Evolutionary conservation across 2,797 vertebrate genomes (phyloP), one percentile per base, ranked within the genome.

Genomic region (Rhynchonycteris naso): DNA sequence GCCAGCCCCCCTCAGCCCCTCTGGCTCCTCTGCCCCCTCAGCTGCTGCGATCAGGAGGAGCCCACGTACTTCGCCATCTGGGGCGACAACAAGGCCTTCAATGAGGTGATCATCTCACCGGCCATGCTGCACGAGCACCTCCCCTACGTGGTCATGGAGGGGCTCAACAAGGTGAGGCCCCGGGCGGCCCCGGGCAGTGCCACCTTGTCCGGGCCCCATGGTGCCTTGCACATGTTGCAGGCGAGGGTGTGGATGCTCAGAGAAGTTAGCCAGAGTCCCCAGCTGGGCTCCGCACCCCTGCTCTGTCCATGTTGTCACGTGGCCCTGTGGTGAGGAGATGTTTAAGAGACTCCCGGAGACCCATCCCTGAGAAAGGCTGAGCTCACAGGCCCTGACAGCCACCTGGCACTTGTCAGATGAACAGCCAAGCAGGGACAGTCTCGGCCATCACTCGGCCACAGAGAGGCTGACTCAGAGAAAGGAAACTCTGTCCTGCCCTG

Each of bases 41-140:
- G 99, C 95, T 99, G 98, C 98, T 99, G 99, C 50, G 99, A 99
- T 79, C 99, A 99, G 97, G 99, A 99, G 95, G 99, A 99, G n/a
- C 99, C 99, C 88, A 99, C 99, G 0, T 99, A 99, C 98, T 99
- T 99, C 0, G 99, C 99, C 95, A 99, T 99, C 96, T 99, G 99
- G 99, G 99, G 99, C 0, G 99, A 99, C 98, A 99, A 99, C 98
- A 99, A 99, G 97, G 99, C 99, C 28, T 99, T 99, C 93, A 98
- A 99, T 5, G 99, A 99, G 98, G 99, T 99, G 98, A 99, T 99
- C 98, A 99, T 99, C 98, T 99, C 99, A 0, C 99, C 99, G 0
- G 99, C 99, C 85, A 99, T 99, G 99, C 98, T 99, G 93, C 99
- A 99, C 0, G 99, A 99, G 90, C 99, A 99, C 98, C 99, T 99